Evolutionary conservation across 2,113 vertebrate genomes (phyloP).

Genomic region (Nesoenas mayeri): DNA sequence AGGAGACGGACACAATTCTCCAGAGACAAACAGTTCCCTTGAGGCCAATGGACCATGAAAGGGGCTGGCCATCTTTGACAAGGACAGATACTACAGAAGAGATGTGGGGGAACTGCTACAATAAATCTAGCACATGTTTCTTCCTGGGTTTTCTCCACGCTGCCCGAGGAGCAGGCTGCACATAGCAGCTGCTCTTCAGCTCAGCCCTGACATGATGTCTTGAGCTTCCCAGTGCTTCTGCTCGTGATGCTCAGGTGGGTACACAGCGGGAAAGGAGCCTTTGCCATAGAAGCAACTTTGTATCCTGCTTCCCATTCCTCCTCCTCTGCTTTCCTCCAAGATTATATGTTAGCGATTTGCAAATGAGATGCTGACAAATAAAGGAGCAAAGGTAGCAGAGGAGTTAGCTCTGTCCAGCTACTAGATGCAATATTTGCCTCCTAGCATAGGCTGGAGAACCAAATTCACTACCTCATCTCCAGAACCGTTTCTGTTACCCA

Average conservation of each 20-base stretch:
- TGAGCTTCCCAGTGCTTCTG: not conserved
- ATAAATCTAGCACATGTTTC: not conserved
- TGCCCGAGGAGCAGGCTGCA: not conserved
- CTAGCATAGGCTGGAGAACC: not conserved
- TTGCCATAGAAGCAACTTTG: not conserved
- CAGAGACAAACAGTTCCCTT: not conserved
- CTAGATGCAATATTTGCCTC: not conserved
- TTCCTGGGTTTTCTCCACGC: not conserved
- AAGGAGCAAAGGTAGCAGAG: not conserved
- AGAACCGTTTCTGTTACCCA: not conserved
- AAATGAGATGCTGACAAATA: not conserved
- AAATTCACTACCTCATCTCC: not conserved
- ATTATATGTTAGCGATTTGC: not conserved
- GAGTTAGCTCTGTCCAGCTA: not conserved
- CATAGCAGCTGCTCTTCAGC: not conserved
- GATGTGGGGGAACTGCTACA: not conserved
- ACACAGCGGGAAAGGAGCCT: fast-evolving
- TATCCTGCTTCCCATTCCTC: not conserved
- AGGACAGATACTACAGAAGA: not conserved
- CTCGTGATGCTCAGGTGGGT: not conserved
- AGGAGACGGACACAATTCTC: not conserved
- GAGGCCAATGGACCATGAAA: not conserved
- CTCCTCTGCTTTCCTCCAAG: not conserved
- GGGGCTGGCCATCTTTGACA: not conserved
- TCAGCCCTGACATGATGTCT: not conserved